phyloP scores from a whole-genome alignment of 2,113 vertebrate genomes.

The Pungitius pungitius region DNA sequence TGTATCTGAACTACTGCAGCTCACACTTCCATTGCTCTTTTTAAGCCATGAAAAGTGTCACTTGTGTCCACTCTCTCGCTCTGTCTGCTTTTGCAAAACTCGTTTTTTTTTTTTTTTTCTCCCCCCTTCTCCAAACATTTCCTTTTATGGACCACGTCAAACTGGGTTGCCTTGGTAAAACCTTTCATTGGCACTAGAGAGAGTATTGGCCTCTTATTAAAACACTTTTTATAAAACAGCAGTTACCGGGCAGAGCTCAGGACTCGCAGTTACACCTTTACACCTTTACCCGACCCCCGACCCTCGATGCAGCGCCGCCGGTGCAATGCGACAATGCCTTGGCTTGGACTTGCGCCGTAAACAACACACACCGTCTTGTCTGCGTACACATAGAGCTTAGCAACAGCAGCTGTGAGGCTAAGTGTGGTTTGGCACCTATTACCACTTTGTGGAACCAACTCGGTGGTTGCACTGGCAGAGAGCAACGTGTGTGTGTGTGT shows the following conservation, averaged over 20 bases:
- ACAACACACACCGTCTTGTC: constrained; percentile 37
- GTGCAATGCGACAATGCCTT: constrained; percentile 33
- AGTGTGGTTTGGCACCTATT: constrained; percentile 64
- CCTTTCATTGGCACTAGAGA: constrained; percentile 37
- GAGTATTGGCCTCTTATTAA: constrained; percentile 38
- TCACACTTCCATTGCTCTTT: not conserved
- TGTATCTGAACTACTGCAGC: not conserved
- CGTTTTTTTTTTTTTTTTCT: not conserved
- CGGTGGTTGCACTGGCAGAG: constrained; percentile 40
- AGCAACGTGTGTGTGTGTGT: constrained; percentile 6
- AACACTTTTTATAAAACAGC: constrained; percentile 3
- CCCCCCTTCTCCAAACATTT: constrained; percentile 27
- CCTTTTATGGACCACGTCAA: constrained; percentile 32
- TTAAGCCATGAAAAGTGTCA: not conserved
- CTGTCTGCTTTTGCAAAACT: constrained; percentile 3
- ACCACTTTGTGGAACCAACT: constrained; percentile 53
- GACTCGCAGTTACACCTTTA: not conserved
- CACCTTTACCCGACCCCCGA: not conserved
- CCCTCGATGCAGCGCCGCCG: constrained; percentile 26
- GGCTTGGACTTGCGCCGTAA: constrained; percentile 11
- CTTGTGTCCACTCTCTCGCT: not conserved
- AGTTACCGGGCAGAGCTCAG: not conserved
- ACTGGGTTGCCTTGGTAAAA: constrained; percentile 35
- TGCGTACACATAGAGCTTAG: constrained; percentile 42
- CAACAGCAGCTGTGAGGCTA: constrained; percentile 60